A percentile compares a stretch with the other conserved stretches of the same genome.
Conservation (phyloP, 2,888 invertebrate genomes). For the Dolichomitus sp. region DNA sequence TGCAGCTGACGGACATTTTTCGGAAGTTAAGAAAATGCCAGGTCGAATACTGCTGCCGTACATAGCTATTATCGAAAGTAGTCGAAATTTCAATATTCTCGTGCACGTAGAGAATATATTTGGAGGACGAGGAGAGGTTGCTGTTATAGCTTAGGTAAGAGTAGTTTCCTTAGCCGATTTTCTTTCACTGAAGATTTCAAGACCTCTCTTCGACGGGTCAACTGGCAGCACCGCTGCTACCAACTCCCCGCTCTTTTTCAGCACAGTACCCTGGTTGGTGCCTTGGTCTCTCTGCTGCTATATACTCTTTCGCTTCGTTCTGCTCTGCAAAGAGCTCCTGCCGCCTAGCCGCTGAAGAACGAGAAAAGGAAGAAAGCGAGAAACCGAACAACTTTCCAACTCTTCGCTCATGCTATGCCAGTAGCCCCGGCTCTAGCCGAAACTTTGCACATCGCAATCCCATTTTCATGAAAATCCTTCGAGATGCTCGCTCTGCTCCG, state of each 20-base stretch:
- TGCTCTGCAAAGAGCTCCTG: background rate
- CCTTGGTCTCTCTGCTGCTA: background rate
- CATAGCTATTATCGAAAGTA: constrained; percentile 62
- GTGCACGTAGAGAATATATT: constrained; percentile 20
- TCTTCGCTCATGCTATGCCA: constrained; percentile 56
- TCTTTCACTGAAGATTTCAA: constrained; percentile 66
- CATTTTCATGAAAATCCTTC: constrained; percentile 68
- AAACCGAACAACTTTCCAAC: constrained; percentile 61
- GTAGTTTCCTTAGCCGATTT: constrained; percentile 61
- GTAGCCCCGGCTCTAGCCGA: constrained; percentile 28
- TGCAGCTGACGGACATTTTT: constrained; percentile 4
- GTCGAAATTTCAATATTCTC: constrained; percentile 64
- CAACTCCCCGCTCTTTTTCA: background rate
- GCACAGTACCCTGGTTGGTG: background rate
- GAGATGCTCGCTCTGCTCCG: constrained; percentile 51
- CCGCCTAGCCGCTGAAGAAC: constrained; percentile 17
- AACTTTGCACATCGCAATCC: constrained; percentile 64
- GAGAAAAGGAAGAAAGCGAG: constrained; percentile 36
- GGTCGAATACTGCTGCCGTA: constrained; percentile 12
- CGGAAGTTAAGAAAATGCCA: background rate
- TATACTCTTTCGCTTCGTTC: background rate
- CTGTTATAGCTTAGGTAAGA: constrained; percentile 20
- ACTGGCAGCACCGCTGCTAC: constrained; percentile 38
- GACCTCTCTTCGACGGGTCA: constrained; percentile 65
- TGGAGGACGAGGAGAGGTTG: constrained; percentile 1